Evolutionary conservation across 2,888 invertebrate species (phyloP).

Genomic region (Chymomyza fuscimana): DNA sequence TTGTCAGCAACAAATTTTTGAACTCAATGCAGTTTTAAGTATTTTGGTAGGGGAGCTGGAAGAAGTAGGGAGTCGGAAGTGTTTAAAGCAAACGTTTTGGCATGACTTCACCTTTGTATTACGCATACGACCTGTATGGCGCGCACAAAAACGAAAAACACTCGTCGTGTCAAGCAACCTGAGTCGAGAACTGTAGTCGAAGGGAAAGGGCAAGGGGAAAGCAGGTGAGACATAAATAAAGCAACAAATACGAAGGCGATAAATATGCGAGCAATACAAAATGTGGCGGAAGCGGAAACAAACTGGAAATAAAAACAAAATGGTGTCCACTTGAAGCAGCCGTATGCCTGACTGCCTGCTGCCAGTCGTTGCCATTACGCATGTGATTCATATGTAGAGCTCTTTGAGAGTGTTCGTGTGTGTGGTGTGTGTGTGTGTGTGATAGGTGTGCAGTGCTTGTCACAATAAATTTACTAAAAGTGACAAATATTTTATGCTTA

Average conservation of each 20-base stretch:
- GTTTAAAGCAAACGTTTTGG: not conserved
- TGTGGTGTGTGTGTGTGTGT: conserved; percentile 23
- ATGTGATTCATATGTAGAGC: conserved; percentile 69
- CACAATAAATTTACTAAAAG: conserved; percentile 76
- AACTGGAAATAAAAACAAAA: conserved; percentile 52
- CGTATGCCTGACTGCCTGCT: conserved; percentile 14
- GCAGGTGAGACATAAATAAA: conserved; percentile 54
- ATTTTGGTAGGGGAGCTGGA: conserved; percentile 11
- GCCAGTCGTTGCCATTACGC: conserved; percentile 60
- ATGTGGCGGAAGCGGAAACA: conserved; percentile 64
- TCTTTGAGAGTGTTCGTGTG: conserved; percentile 10
- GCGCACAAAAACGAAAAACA: conserved; percentile 9
- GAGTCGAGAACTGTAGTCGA: not conserved
- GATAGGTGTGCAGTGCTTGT: conserved; percentile 58
- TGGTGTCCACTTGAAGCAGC: conserved; percentile 61
- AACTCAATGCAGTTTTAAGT: conserved; percentile 55
- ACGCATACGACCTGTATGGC: conserved; percentile 52
- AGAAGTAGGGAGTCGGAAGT: not conserved
- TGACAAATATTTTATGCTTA: conserved; percentile 77
- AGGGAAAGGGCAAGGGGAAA: conserved; percentile 18
- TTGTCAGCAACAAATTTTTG: conserved; percentile 53
- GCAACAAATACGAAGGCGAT: conserved; percentile 50
- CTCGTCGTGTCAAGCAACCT: not conserved
- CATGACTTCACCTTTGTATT: conserved; percentile 41
- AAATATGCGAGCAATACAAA: conserved; percentile 33